These are phyloP conservation scores for Austrofundulus limnaeus DNA, from an alignment of 2,113 vertebrate species.

Conservation along the genomic window DNA sequence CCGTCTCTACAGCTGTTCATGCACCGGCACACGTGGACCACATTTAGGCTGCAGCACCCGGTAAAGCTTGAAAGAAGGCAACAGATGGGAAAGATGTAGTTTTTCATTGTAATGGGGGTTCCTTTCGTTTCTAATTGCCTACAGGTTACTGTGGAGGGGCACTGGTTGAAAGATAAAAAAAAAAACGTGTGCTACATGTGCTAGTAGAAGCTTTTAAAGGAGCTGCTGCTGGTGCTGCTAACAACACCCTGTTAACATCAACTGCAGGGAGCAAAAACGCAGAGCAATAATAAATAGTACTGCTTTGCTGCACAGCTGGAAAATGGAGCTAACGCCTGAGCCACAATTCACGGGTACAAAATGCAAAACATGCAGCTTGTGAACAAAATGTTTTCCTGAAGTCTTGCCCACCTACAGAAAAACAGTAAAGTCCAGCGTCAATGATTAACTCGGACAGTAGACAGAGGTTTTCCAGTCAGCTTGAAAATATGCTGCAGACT, in stretches of 20 bases:
- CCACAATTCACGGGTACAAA: constrained; percentile 17
- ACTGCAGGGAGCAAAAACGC: constrained; percentile 35
- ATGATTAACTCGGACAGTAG: constrained; percentile 68
- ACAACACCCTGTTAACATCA: constrained; percentile 50
- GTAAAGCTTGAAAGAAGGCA: constrained; percentile 11
- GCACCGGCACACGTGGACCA: constrained; percentile 29
- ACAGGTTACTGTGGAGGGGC: constrained; percentile 32
- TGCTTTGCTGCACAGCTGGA: constrained; percentile 42
- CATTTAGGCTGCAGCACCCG: constrained; percentile 31
- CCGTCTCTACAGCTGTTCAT: constrained; percentile 24
- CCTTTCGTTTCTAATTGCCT: constrained; percentile 43
- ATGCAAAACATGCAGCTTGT: constrained; percentile 20
- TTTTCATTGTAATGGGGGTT: constrained; percentile 34
- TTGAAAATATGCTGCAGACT: constrained; percentile 45
- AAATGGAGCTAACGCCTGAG: too few relatives aligned
- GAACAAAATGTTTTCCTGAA: constrained; percentile 30
- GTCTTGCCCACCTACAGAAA: constrained; percentile 11
- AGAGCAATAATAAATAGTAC: constrained; percentile 33
- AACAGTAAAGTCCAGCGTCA: constrained; percentile 24
- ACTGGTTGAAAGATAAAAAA: constrained; percentile 39
- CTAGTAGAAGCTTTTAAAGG: constrained; percentile 46
- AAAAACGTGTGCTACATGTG: constrained; percentile 17
- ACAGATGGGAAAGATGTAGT: constrained; percentile 12
- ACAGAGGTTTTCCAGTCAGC: constrained; percentile 49
- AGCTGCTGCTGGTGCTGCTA: constrained; percentile 55